phyloP scores from a whole-genome alignment of 1,140 invertebrate genomes.

The Stegodyphus dumicola region DNA sequence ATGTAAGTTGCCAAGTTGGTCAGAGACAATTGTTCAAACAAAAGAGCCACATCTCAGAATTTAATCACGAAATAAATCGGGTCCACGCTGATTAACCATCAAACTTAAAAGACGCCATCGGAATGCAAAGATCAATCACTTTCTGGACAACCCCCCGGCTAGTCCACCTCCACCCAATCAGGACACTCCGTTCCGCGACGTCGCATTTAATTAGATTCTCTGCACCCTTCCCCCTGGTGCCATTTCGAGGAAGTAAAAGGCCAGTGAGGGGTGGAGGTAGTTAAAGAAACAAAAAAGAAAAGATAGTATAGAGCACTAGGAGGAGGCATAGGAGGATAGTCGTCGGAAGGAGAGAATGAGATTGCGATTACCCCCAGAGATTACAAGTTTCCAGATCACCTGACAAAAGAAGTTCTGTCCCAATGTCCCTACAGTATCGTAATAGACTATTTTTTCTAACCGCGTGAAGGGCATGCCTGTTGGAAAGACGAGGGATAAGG shows the following conservation, averaged over 20 bases:
- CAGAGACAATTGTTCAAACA: no score
- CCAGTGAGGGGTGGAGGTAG: no score
- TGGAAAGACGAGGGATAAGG: no score
- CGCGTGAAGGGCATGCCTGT: no score
- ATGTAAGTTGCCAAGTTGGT: no score
- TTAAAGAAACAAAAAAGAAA: no score
- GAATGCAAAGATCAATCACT: conserved; percentile 5
- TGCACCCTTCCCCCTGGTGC: neutral
- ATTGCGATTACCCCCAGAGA: conserved; percentile 35
- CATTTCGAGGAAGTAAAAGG: no score
- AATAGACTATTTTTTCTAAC: no score
- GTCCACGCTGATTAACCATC: neutral
- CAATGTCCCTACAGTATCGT: no score
- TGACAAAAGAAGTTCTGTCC: conserved; percentile 10
- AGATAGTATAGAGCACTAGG: no score
- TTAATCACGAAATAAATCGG: no score
- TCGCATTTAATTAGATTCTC: conserved; percentile 52
- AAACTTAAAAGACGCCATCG: neutral
- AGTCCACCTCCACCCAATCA: conserved; percentile 10
- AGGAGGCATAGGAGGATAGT: neutral
- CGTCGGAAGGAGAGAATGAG: conserved; percentile 18
- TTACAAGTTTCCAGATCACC: conserved; percentile 24
- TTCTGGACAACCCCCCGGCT: conserved; percentile 12
- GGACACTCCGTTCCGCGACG: conserved; percentile 27
- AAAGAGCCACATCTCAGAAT: no score